Evolutionary conservation across 2,888 invertebrate genomes (phyloP).

Genomic region (Drosophila macrospina): DNA sequence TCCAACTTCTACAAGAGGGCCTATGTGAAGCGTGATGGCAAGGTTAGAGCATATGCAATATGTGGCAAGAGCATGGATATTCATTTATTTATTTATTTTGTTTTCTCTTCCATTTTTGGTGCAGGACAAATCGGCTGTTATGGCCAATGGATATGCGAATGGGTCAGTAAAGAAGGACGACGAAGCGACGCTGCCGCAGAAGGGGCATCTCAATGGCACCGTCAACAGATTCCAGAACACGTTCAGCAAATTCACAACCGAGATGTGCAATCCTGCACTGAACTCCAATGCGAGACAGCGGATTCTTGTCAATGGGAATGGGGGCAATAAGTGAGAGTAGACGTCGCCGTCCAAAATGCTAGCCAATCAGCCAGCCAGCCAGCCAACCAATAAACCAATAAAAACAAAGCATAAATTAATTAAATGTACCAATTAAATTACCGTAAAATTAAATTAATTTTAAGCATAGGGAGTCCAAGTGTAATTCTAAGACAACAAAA

Average conservation of each 20-base stretch:
- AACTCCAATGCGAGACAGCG: constrained; percentile 81
- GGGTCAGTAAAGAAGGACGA: constrained; percentile 72
- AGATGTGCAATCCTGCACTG: constrained; percentile 72
- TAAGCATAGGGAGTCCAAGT: constrained; percentile 78
- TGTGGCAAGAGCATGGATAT: not conserved
- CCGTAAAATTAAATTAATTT: constrained; percentile 67
- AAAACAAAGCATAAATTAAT: constrained; percentile 78
- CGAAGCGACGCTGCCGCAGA: constrained; percentile 43
- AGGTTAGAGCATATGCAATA: constrained; percentile 61
- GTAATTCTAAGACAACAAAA: constrained; percentile 62
- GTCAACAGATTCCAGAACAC: constrained; percentile 76
- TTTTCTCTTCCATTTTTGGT: not conserved
- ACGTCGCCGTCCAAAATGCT: constrained; percentile 6
- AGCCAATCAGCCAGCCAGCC: constrained; percentile 49
- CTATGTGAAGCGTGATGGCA: constrained; percentile 86
- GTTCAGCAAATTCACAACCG: constrained; percentile 74
- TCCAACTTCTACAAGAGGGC: constrained; percentile 95
- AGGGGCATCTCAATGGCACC: constrained; percentile 68
- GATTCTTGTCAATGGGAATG: constrained; percentile 77
- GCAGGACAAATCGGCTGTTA: constrained; percentile 77
- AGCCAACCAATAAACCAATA: constrained; percentile 24
- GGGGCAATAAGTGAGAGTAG: constrained; percentile 73
- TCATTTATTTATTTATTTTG: too few species aligned
- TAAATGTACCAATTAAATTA: constrained; percentile 70
- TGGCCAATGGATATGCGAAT: constrained; percentile 78